phyloP scores from a whole-genome alignment of 2,113 vertebrate genomes.

The Erpornis zantholeuca region DNA sequence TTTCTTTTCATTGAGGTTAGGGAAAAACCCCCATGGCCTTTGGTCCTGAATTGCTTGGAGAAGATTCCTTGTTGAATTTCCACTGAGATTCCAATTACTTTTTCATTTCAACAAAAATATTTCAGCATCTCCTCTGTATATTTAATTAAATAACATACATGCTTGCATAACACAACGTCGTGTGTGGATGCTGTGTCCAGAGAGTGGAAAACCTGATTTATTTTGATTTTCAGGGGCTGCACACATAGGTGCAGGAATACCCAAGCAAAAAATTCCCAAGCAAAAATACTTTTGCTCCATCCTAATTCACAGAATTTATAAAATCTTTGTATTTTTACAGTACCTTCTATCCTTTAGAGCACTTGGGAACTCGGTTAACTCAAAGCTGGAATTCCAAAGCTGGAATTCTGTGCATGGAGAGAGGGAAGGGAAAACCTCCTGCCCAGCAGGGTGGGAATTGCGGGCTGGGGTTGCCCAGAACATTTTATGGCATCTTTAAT shows the following conservation, averaged over 20 bases:
- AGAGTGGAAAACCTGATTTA: background rate
- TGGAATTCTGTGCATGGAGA: background rate
- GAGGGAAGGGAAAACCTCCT: background rate
- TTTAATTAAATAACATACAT: background rate
- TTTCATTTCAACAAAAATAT: background rate
- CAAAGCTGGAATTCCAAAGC: background rate
- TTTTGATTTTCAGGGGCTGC: background rate
- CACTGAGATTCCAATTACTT: background rate
- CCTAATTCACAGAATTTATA: background rate
- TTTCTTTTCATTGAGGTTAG: background rate
- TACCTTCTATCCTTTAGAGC: background rate
- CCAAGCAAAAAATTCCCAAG: background rate
- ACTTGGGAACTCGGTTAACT: background rate
- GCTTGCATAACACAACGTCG: background rate
- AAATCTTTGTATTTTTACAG: background rate
- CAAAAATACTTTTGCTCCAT: background rate
- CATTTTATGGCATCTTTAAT: background rate
- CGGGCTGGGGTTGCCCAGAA: background rate
- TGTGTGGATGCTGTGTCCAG: background rate
- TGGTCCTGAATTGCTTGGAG: background rate
- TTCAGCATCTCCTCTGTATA: background rate
- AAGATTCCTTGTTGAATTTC: background rate
- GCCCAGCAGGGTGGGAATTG: background rate
- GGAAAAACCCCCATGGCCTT: background rate
- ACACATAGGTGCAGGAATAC: background rate